Evolutionary conservation across 2,113 vertebrate genomes (phyloP).

Genomic region (Myiopsitta monachus): DNA sequence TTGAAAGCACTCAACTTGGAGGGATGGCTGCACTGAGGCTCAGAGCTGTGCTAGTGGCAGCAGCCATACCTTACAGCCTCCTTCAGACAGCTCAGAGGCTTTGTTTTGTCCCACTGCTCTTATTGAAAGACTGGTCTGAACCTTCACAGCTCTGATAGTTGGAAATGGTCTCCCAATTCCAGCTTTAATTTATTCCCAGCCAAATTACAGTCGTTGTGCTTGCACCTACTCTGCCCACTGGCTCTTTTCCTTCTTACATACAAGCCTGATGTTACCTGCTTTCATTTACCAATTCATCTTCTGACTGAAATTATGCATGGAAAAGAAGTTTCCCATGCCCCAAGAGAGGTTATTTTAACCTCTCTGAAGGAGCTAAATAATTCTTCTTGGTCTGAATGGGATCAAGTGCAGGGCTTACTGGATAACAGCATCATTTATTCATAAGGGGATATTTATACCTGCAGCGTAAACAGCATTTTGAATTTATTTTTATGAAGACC

Average conservation of each 20-base stretch:
- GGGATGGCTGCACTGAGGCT: rapidly evolving
- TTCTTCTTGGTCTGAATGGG: neutral
- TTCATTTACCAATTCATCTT: neutral
- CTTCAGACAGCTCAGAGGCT: neutral
- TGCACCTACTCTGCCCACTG: neutral
- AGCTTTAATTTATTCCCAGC: neutral
- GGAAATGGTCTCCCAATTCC: neutral
- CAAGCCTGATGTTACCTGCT: neutral
- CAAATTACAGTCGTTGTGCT: neutral
- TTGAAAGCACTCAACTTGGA: neutral
- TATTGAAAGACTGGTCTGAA: neutral
- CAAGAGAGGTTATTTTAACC: neutral
- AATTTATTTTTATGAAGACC: neutral
- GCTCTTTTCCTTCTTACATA: neutral
- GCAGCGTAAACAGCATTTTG: neutral
- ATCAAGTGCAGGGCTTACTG: neutral
- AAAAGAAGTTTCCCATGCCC: neutral
- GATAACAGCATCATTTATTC: neutral
- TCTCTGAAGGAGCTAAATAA: neutral
- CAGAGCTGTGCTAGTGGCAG: neutral
- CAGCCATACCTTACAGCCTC: neutral
- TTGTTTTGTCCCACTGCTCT: neutral
- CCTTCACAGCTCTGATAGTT: neutral
- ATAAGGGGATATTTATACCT: neutral
- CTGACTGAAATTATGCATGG: neutral